phyloP scores from a whole-genome alignment of 2,888 invertebrate species.

The Cerastis leucographa region DNA sequence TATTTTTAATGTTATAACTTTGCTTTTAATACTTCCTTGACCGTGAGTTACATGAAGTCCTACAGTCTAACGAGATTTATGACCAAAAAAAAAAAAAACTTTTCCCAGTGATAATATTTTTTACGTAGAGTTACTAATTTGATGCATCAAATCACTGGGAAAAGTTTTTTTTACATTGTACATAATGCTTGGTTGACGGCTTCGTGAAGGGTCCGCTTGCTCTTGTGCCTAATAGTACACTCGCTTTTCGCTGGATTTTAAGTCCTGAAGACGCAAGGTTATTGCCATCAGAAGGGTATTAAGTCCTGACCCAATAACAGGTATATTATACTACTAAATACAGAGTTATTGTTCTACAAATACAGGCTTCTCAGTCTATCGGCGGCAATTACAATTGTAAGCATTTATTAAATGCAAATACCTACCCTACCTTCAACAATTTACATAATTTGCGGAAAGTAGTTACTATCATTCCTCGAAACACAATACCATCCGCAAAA shows the following conservation, averaged over 20 bases:
- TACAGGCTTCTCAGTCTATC: not conserved
- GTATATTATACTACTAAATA: not conserved
- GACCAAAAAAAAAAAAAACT: too few species aligned
- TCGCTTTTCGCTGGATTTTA: not conserved
- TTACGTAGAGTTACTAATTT: too few species aligned
- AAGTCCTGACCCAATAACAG: not conserved
- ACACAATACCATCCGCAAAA: conserved; percentile 44
- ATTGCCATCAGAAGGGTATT: not conserved
- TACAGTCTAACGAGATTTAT: too few species aligned
- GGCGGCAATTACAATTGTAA: conserved; percentile 28
- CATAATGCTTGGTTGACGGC: too few species aligned
- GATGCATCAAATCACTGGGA: too few species aligned
- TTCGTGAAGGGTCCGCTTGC: too few species aligned
- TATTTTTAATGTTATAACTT: too few species aligned
- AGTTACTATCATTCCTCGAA: conserved; percentile 46
- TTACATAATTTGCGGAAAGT: conserved; percentile 54
- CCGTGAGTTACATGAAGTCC: too few species aligned
- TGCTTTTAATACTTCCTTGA: too few species aligned
- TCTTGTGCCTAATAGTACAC: not conserved
- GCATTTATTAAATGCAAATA: conserved; percentile 51
- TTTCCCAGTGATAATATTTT: too few species aligned
- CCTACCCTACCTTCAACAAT: conserved; percentile 36
- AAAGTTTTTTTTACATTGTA: too few species aligned
- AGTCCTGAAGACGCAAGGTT: not conserved
- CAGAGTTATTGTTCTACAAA: not conserved